phyloP scores from a whole-genome alignment of 30 jellyfish, hydroid and myxozoan species.

The Cassiopea xamachana region DNA sequence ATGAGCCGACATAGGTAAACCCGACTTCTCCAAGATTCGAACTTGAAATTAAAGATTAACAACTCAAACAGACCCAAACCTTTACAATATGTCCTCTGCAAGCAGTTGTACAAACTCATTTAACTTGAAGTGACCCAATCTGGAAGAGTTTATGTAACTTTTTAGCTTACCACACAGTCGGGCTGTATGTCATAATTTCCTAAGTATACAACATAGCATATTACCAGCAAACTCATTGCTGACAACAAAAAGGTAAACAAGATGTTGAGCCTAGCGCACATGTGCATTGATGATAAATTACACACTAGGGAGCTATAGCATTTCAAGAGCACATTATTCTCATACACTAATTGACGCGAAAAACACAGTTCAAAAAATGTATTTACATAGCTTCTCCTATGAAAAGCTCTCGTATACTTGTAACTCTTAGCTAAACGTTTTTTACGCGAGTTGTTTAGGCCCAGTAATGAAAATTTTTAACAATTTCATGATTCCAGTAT shows the following conservation, averaged over 20 bases:
- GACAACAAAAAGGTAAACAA: neutral
- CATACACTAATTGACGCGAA: no score
- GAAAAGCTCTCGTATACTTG: no score
- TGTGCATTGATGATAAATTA: neutral
- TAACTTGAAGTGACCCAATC: constrained; percentile 1
- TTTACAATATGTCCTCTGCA: constrained; percentile 3
- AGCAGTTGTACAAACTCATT: neutral
- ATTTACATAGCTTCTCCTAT: no score
- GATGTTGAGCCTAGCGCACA: neutral
- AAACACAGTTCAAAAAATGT: no score
- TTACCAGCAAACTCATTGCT: neutral
- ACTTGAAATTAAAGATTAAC: constrained; percentile 25
- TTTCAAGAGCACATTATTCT: no score
- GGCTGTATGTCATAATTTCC: neutral
- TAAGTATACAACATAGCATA: neutral
- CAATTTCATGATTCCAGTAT: no score
- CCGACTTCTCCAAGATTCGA: constrained; percentile 16
- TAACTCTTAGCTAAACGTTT: no score
- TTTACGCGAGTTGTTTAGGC: no score
- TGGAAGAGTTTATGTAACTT: constrained; percentile 7
- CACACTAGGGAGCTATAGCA: no score
- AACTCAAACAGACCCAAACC: constrained; percentile 36
- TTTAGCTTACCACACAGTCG: neutral
- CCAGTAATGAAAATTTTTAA: no score
- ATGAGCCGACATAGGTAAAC: constrained; percentile 66